Conservation (phyloP, 2,113 vertebrate genomes). For the Balaenoptera acutorostrata region DNA sequence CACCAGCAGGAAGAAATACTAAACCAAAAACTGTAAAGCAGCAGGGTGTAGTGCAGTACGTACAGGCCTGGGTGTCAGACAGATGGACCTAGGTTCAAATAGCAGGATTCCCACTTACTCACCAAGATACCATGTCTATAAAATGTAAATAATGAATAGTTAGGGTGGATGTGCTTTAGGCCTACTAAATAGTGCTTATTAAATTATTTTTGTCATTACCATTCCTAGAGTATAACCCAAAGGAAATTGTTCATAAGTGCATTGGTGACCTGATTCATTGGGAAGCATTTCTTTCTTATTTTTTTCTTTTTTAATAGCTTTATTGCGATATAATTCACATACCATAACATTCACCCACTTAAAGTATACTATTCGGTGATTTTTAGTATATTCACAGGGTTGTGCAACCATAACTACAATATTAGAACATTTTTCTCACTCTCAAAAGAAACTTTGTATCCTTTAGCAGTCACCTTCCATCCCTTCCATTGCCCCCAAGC, state of each 20-base stretch:
- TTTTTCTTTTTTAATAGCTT: no score
- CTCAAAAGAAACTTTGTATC: no score
- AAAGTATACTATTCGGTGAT: no score
- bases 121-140: background rate
- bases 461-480: no score
- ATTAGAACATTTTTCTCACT: no score
- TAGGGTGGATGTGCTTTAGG: background rate
- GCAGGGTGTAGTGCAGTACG: background rate
- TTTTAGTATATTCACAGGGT: no score
- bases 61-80: background rate
- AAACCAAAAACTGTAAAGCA: background rate
- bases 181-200: background rate
- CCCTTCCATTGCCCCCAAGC: no score
- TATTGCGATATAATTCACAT: no score
- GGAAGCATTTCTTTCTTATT: background rate
- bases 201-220: background rate
- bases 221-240: background rate
- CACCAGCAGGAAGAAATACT: background rate
- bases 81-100: background rate
- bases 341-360: no score
- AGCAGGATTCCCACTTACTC: background rate
- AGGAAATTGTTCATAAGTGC: background rate
- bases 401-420: no score
- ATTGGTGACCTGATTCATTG: background rate
- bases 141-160: background rate